Base-by-base conservation (phyloP, 2,888 invertebrate genomes). In the Zaprionus lineosus region DNA sequence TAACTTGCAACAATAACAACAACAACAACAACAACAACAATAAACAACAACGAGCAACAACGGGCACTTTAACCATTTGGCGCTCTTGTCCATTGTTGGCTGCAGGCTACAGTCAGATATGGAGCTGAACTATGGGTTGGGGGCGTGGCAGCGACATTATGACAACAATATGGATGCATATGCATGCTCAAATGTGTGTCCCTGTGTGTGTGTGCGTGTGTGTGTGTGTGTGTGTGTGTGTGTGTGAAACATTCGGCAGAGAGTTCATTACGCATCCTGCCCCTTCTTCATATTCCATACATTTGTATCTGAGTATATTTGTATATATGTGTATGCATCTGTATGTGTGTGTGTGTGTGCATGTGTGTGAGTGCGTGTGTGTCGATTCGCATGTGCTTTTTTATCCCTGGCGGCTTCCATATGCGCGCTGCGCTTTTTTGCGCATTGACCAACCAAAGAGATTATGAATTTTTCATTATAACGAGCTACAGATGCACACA, bases 401-500 rank as follows among this genome's bases (percentile, higher is more conserved):
- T 28, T 46, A 40, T 66, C 18, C 51, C 28, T 34, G 41, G 18
- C 65, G 48, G 28, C 43, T 56, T 39, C 46, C 71, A 57, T 57
- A 46, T 59, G 56, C 7, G 28, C 43, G 56, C 8, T 59, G 53
- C 31, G 36, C 40, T 55, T 57, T 55, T 34, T 29, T 62, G 18
- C 12, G 31, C 52, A 46, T 47, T 52, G 72, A 46, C 50, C 72
- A 46, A 46, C 43, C 34, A 21, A 43, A 43, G 9, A 81, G 81
- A 74, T 84, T 84, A 74, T 84, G 83, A 58, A 82, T 84, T 78
- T n/a, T 82, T 65, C 81, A 81, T 81, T 76, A 71, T 65, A 63
- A 44, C 63, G 46, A 64, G 59, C 29, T 19, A 40, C 37, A 52
- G 31, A 41, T 15, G 36, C 7, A 14, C 11, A 18, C 11, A 21